Evolutionary conservation across 1,140 invertebrate species (phyloP).

Genomic region (Euglossa dilemma): DNA sequence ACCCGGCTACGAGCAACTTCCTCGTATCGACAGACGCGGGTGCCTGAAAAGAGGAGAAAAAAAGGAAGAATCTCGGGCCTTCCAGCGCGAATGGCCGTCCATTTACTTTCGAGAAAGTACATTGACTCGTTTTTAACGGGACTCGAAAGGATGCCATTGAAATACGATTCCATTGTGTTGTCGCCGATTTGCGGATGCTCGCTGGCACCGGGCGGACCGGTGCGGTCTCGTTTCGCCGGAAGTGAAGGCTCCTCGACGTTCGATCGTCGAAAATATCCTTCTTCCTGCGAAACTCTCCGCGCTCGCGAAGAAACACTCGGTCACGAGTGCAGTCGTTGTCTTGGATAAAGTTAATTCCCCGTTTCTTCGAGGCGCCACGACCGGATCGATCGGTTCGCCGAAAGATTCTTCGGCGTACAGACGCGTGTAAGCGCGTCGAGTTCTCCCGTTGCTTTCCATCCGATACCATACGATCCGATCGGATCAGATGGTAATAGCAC

Average conservation of each 20-base stretch:
- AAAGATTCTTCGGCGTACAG: neutral
- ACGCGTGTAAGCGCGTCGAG: neutral
- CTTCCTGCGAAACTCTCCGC: neutral
- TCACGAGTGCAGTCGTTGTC: no score
- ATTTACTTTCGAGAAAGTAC: conserved; percentile 34
- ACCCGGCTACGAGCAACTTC: neutral
- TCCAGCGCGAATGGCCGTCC: neutral
- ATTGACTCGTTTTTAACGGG: conserved; percentile 33
- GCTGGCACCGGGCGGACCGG: neutral
- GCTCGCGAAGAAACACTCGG: neutral
- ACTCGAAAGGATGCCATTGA: conserved; percentile 39
- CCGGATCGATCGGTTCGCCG: neutral
- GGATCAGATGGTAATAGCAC: conserved; percentile 56
- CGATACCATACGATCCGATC: conserved; percentile 45
- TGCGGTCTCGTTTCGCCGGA: neutral
- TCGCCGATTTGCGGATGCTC: conserved; percentile 19
- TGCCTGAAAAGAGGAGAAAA: neutral
- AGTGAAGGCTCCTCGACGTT: neutral
- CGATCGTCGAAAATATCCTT: neutral
- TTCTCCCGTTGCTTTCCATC: conserved; percentile 18
- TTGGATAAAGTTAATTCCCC: no score
- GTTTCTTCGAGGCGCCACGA: neutral
- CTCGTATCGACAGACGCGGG: conserved; percentile 13
- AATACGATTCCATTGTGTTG: conserved; percentile 35
- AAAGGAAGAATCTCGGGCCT: conserved; percentile 7